Conservation (phyloP, 2,797 vertebrate species). For the Gallinago stenura region DNA sequence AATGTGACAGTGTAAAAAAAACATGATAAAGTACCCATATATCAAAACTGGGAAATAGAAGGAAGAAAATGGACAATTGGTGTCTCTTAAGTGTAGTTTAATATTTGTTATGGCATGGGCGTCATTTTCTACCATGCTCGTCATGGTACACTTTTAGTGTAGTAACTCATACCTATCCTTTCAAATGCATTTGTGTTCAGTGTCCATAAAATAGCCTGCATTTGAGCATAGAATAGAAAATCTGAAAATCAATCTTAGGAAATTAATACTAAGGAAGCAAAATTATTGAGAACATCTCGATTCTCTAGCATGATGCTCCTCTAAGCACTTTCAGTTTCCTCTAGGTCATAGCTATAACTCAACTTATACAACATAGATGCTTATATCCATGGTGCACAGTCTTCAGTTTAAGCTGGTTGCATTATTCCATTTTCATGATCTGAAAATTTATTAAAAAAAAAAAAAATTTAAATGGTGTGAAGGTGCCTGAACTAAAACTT, state of each 20-base stretch:
- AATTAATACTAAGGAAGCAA: conserved; percentile 61
- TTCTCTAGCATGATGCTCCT: conserved; percentile 75
- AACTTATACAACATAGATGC: not conserved
- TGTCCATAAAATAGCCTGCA: not conserved
- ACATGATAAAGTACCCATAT: not conserved
- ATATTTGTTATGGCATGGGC: not conserved
- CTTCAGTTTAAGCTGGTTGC: not conserved
- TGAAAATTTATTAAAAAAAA: conserved; percentile 13
- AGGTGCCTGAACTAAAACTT: not conserved
- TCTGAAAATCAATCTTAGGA: conserved; percentile 19
- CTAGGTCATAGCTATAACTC: conserved; percentile 42
- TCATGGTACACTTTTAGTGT: not conserved
- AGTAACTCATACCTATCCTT: not conserved
- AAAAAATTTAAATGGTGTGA: not conserved
- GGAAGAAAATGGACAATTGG: rapidly evolving
- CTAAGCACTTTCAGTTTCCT: conserved; percentile 60
- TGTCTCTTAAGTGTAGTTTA: not conserved
- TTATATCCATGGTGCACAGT: not conserved
- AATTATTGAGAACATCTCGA: conserved; percentile 75
- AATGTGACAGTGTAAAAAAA: not conserved
- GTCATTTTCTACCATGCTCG: not conserved
- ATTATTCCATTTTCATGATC: conserved; percentile 20
- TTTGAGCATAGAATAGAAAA: not conserved
- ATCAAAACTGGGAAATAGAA: not conserved
- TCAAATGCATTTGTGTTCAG: not conserved